Conservation (phyloP, 2,113 vertebrate genomes). For the Theropithecus gelada region DNA sequence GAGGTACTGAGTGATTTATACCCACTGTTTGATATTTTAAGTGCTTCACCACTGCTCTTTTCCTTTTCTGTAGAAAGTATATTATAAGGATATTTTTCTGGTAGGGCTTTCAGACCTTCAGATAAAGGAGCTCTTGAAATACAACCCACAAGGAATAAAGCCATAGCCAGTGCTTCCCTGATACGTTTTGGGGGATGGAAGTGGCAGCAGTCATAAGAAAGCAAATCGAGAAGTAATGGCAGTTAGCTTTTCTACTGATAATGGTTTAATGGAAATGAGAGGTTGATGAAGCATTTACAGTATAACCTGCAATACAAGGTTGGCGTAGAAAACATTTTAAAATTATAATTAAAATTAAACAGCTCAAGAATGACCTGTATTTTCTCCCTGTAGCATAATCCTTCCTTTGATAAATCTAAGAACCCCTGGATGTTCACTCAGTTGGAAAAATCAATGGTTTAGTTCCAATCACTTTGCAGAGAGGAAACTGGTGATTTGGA, state of each 20-base stretch:
- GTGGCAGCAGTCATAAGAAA: not conserved
- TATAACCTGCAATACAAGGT: not conserved
- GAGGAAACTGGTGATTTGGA: not conserved
- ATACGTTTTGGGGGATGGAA: not conserved
- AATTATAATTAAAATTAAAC: slow-evolving; percentile 13
- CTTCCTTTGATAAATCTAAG: not conserved
- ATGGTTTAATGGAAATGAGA: not conserved
- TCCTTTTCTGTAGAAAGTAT: slow-evolving; percentile 69
- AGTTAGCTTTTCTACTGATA: not conserved
- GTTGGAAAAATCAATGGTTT: not conserved
- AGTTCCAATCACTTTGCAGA: not conserved
- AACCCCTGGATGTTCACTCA: not conserved
- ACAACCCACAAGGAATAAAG: not conserved
- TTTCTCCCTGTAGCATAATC: not conserved
- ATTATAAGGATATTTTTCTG: slow-evolving; percentile 48
- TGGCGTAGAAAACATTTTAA: not conserved
- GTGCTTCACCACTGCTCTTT: slow-evolving; percentile 68
- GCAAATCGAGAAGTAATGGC: not conserved
- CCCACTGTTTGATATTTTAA: slow-evolving; percentile 75
- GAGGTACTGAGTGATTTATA: slow-evolving; percentile 77
- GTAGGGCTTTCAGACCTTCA: slow-evolving; percentile 13
- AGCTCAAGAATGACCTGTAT: not conserved
- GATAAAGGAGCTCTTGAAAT: slow-evolving; percentile 43
- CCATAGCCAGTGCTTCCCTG: not conserved
- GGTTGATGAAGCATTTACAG: not conserved